These are phyloP conservation scores for Hyposoter dolosus DNA, from an alignment of 2,888 invertebrate genomes.

Conservation along the genomic window DNA sequence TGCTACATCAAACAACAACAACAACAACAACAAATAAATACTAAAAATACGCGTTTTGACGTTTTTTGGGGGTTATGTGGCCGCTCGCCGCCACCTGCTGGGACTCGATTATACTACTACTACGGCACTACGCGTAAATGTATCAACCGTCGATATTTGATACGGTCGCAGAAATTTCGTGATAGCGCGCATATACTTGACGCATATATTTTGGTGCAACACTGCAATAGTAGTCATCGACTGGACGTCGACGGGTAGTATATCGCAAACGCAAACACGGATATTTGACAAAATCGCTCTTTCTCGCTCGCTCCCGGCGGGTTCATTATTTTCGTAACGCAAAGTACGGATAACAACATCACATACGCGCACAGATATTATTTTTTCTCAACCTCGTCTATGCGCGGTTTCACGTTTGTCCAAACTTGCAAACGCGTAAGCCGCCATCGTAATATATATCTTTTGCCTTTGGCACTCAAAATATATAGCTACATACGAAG, in stretches of 20 bases:
- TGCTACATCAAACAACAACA: no score
- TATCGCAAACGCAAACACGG: no score
- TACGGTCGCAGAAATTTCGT: slow-evolving; percentile 6
- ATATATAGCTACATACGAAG: slow-evolving; percentile 10
- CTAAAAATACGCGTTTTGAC: no score
- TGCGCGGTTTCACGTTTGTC: slow-evolving; percentile 61
- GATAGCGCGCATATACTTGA: not conserved
- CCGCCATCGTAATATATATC: slow-evolving; percentile 63
- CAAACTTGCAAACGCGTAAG: slow-evolving; percentile 49
- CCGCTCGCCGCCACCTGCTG: not conserved
- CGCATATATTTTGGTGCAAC: not conserved
- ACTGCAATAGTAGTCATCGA: slow-evolving; percentile 40
- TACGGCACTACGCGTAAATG: not conserved
- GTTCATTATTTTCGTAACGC: no score
- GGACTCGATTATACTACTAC: no score
- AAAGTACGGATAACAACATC: no score
- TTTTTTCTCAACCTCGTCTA: not conserved
- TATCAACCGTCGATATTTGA: slow-evolving; percentile 8
- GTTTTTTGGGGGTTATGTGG: not conserved
- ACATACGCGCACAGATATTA: no score
- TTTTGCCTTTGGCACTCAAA: slow-evolving; percentile 43
- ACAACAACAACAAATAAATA: not conserved
- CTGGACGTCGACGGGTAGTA: no score
- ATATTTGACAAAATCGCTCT: no score
- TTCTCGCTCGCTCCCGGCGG: no score